Conservation (phyloP, 2,113 vertebrate species). For the Zosterops borbonicus region DNA sequence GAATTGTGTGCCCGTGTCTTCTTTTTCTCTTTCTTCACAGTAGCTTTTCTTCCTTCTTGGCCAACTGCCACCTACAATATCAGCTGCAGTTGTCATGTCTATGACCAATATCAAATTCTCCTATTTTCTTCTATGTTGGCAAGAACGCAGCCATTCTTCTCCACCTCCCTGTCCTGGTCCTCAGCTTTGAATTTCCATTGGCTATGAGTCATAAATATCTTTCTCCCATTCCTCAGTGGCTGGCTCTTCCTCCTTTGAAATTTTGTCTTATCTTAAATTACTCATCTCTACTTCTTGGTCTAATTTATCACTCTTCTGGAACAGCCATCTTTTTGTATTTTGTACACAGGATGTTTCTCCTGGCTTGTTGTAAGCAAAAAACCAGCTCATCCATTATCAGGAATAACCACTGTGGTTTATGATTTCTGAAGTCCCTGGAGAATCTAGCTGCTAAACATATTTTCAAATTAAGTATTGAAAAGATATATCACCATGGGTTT, state of each 20-base stretch:
- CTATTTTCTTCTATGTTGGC: background rate
- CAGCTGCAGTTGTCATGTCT: background rate
- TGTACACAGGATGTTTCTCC: background rate
- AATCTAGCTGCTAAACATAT: background rate
- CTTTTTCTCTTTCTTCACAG: background rate
- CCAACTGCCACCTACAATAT: background rate
- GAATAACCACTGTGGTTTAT: background rate
- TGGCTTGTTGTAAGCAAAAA: background rate
- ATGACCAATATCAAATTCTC: background rate
- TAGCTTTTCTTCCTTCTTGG: background rate
- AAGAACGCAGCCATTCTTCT: background rate
- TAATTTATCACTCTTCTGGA: background rate
- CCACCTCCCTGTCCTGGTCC: background rate
- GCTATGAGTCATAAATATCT: background rate
- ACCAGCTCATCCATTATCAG: background rate
- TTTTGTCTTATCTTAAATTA: background rate
- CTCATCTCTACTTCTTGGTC: background rate
- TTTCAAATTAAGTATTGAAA: constrained; percentile 1
- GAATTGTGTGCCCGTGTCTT: background rate
- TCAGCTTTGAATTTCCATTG: background rate
- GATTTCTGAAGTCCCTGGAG: background rate
- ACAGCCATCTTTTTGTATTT: background rate
- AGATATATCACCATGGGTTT: background rate
- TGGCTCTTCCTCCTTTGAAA: background rate
- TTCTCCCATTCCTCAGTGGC: background rate